Percentiles rank a stretch among this genome's conserved stretches.
These are phyloP conservation scores for Acanthosepion lycidas DNA, from an alignment of 2,888 invertebrate species.

Conservation along the genomic window DNA sequence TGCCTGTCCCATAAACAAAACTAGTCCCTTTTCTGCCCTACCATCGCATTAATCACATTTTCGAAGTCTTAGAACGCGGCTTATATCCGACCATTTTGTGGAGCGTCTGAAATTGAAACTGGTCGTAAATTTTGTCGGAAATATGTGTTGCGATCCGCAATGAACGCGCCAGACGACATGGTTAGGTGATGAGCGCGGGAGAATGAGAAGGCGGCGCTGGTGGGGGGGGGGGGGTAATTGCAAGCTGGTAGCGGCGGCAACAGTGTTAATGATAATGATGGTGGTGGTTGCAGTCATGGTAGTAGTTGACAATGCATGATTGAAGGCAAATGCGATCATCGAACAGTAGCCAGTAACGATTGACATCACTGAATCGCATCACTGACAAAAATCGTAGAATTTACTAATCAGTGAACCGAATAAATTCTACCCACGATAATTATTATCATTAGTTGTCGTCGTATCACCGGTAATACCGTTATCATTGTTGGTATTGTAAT, in stretches of 20 bases:
- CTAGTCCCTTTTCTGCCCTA: background rate
- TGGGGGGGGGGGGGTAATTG: background rate
- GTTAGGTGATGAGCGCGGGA: background rate
- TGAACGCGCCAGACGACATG: background rate
- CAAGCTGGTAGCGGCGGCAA: background rate
- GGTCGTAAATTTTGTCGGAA: constrained; percentile 6
- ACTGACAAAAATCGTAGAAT: background rate
- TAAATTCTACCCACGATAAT: background rate
- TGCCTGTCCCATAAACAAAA: background rate
- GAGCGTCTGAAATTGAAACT: background rate
- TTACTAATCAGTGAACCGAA: background rate
- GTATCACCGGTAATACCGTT: no score
- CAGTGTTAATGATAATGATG: background rate
- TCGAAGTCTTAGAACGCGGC: background rate
- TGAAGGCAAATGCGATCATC: background rate
- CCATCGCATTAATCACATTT: constrained; percentile 23
- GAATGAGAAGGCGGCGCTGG: background rate
- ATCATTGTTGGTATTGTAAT: no score
- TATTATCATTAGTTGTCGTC: background rate
- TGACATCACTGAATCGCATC: background rate
- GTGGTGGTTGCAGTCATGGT: background rate
- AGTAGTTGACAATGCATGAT: background rate
- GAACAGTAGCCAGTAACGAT: background rate
- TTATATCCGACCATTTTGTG: background rate
- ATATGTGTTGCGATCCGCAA: background rate